Conservation (phyloP, 2,797 vertebrate species). For the Loriculus beryllinus region DNA sequence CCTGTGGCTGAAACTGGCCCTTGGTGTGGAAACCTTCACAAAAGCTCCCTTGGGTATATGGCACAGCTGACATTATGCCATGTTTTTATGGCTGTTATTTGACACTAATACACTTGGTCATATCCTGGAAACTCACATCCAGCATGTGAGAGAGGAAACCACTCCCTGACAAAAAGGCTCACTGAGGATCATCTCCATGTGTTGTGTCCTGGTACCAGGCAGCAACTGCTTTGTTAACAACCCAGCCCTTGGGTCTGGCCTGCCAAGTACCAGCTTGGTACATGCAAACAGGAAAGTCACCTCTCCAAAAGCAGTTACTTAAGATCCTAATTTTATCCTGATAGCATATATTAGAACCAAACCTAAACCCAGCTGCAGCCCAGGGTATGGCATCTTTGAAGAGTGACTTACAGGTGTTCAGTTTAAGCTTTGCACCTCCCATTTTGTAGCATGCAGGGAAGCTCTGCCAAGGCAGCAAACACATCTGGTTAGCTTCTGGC, state of each 20-base stretch:
- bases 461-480: background rate
- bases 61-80: background rate
- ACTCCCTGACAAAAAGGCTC: background rate
- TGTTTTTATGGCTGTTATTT: background rate
- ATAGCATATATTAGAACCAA: background rate
- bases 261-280: background rate
- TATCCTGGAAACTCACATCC: background rate
- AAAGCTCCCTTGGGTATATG: background rate
- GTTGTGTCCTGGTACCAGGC: background rate
- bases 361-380: background rate
- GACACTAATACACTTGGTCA: background rate
- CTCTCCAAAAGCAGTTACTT: background rate
- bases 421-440: background rate
- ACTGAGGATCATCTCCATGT: background rate
- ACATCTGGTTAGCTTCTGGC: background rate
- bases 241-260: background rate
- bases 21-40: background rate
- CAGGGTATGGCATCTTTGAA: background rate
- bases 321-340: background rate
- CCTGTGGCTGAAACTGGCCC: background rate
- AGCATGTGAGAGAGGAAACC: conserved; percentile 1
- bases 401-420: background rate
- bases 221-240: background rate
- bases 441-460: fast-evolving
- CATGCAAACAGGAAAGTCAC: background rate